A percentile compares a stretch with the other conserved stretches of the same genome.
phyloP scores from a whole-genome alignment of 2,797 vertebrate species.

The Chrysocyon brachyurus region DNA sequence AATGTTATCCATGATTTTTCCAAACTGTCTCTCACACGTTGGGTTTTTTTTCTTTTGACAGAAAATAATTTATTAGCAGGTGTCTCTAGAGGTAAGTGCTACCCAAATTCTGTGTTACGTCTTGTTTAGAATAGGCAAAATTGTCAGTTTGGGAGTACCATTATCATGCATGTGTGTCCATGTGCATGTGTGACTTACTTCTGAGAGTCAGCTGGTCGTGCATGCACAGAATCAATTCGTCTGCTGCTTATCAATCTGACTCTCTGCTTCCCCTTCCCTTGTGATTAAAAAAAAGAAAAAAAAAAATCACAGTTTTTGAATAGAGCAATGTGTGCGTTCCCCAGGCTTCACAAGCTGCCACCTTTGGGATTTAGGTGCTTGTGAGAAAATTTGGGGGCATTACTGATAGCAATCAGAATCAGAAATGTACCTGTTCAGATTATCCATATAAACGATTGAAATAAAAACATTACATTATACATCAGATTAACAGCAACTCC shows the following conservation, averaged over 20 bases:
- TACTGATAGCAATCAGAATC: slow-evolving; percentile 90
- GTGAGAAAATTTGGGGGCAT: slow-evolving; percentile 83
- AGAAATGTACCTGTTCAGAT: slow-evolving; percentile 90
- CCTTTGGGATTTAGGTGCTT: slow-evolving; percentile 84
- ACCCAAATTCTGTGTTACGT: slow-evolving; percentile 29
- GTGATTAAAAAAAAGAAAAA: neutral
- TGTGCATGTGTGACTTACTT: slow-evolving; percentile 9
- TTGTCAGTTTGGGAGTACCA: slow-evolving; percentile 16
- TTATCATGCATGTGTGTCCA: neutral
- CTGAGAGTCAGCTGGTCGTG: neutral
- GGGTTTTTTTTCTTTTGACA: neutral
- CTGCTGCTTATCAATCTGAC: neutral
- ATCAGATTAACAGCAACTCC: slow-evolving; percentile 92
- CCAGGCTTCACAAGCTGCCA: slow-evolving; percentile 68
- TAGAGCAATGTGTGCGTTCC: slow-evolving; percentile 35
- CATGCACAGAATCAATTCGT: neutral
- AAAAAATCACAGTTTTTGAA: slow-evolving; percentile 60
- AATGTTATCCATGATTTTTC: slow-evolving; percentile 75
- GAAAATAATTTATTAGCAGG: slow-evolving; percentile 62
- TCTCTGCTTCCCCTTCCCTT: neutral
- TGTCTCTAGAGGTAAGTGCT: slow-evolving; percentile 51
- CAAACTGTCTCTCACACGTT: slow-evolving; percentile 80
- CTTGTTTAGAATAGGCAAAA: slow-evolving; percentile 33
- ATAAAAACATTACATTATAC: slow-evolving; percentile 90
- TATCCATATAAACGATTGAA: slow-evolving; percentile 89